Evolutionary conservation across 2,888 invertebrate genomes (phyloP).

Genomic region (Heliconius ismenius): DNA sequence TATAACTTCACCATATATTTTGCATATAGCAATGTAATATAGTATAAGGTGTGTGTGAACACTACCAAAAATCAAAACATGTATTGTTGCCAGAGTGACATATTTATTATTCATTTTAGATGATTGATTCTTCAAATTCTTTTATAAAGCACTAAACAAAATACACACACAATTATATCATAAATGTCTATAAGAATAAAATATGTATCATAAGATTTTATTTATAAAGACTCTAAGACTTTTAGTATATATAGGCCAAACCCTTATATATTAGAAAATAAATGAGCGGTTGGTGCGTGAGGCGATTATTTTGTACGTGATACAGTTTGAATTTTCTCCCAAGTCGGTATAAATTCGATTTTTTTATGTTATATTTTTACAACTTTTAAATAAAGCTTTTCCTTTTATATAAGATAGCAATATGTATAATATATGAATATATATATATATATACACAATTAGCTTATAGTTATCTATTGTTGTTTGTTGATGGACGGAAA

Average conservation of each 20-base stretch:
- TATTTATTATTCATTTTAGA: too few species aligned
- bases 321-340: constrained; percentile 41
- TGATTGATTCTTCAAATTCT: too few species aligned
- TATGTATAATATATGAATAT: too few species aligned
- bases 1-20: too few species aligned
- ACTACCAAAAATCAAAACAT: too few species aligned
- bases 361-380: constrained; percentile 51
- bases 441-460: too few species aligned
- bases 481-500: too few species aligned
- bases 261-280: constrained; percentile 41
- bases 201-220: constrained; percentile 14
- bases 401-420: background rate
- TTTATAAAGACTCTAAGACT: constrained; percentile 27
- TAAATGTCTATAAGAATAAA: background rate
- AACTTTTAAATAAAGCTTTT: constrained; percentile 37
- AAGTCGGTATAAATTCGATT: constrained; percentile 44
- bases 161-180: background rate
- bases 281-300: constrained; percentile 51
- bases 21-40: too few species aligned
- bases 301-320: constrained; percentile 59
- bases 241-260: constrained; percentile 27
- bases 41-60: too few species aligned
- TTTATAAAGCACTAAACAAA: too few species aligned
- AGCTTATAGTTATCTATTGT: too few species aligned
- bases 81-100: too few species aligned